A percentile compares a stretch with the other conserved stretches of the same genome.
phyloP scores from a whole-genome alignment of 2,113 vertebrate genomes.

The Gymnocephalus cernua region DNA sequence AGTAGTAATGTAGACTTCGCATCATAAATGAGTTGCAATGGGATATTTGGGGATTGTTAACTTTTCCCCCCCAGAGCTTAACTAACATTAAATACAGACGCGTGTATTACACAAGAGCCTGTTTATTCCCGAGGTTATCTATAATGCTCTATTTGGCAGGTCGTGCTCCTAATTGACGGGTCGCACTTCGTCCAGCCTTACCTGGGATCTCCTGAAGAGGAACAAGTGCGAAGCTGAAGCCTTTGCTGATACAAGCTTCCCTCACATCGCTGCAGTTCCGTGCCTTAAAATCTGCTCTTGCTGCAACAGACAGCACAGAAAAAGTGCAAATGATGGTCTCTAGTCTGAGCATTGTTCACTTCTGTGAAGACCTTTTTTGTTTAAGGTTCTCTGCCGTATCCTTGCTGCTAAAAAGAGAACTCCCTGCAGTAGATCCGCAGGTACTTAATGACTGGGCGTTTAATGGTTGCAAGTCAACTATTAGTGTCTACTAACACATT shows the following conservation, averaged over 20 bases:
- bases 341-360: conserved; percentile 80
- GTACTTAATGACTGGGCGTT: conserved; percentile 59
- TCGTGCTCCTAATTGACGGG: neutral
- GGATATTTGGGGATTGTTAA: neutral
- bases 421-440: conserved; percentile 70
- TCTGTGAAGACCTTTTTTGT: conserved; percentile 56
- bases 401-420: conserved; percentile 33
- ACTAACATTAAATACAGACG: neutral
- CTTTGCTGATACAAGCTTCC: conserved; percentile 88
- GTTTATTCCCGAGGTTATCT: neutral
- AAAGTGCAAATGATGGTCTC: conserved; percentile 83
- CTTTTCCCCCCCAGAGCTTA: neutral
- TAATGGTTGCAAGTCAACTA: conserved; percentile 60
- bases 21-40: conserved; percentile 8
- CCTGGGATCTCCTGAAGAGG: conserved; percentile 94
- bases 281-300: conserved; percentile 85
- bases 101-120: neutral
- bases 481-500: conserved; percentile 53
- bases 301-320: conserved; percentile 80
- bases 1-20: neutral
- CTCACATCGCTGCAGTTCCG: conserved; percentile 92
- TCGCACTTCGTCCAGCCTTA: conserved; percentile 76
- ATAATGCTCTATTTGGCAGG: neutral
- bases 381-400: conserved; percentile 53
- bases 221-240: conserved; percentile 90